These are phyloP conservation scores for Riparia riparia DNA, from an alignment of 2,113 vertebrate genomes.

Conservation along the genomic window DNA sequence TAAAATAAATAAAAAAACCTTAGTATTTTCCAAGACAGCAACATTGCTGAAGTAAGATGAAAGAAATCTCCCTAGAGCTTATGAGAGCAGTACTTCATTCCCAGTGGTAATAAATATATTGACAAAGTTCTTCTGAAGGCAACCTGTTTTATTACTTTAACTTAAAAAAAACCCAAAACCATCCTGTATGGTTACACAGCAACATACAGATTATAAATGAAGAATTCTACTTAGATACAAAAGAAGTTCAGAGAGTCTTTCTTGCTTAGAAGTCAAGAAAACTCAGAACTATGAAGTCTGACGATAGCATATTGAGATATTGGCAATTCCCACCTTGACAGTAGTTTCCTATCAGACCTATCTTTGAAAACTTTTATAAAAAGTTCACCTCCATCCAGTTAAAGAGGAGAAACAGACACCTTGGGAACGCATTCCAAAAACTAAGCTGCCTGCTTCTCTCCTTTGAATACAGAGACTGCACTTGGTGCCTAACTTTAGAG, in stretches of 20 bases:
- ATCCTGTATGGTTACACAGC: not conserved
- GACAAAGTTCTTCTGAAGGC: not conserved
- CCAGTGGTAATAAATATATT: not conserved
- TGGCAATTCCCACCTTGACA: not conserved
- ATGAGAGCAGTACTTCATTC: not conserved
- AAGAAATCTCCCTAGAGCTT: not conserved
- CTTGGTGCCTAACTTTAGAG: not conserved
- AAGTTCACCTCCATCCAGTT: not conserved
- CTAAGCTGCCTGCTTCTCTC: fast-evolving
- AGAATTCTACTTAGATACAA: not conserved
- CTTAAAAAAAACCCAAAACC: not conserved
- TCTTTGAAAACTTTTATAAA: not conserved
- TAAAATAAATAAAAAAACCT: not conserved
- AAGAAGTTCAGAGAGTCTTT: not conserved
- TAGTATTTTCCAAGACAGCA: not conserved
- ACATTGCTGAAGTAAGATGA: not conserved
- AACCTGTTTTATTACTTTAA: not conserved
- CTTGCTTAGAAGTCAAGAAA: not conserved
- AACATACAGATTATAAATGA: not conserved
- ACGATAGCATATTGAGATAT: not conserved
- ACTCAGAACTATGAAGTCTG: not conserved
- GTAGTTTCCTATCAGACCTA: not conserved
- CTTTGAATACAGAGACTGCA: not conserved
- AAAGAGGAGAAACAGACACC: not conserved
- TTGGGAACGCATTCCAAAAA: not conserved